phyloP scores from a whole-genome alignment of 2,888 invertebrate genomes.

The Agrochola lota region DNA sequence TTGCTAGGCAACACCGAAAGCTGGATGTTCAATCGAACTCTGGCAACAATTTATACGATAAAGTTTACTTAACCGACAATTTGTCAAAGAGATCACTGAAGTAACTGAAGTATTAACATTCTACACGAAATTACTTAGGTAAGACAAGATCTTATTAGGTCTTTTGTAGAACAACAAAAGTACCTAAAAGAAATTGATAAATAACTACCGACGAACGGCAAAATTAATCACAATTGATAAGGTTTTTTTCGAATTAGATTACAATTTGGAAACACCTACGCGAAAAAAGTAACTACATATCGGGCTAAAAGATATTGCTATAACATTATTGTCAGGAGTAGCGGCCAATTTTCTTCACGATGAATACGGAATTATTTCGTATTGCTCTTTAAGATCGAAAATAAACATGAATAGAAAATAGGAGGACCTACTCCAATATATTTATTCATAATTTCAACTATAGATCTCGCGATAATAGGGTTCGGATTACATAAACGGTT shows the following conservation, averaged over 20 bases:
- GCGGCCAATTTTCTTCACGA: constrained; percentile 1
- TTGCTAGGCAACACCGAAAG: constrained; percentile 70
- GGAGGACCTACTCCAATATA: constrained; percentile 2
- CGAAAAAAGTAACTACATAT: constrained; percentile 7
- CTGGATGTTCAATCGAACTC: constrained; percentile 28
- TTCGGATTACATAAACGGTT: constrained; percentile 43
- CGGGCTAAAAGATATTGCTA: constrained; percentile 44
- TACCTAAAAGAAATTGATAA: neutral
- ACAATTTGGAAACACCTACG: constrained; percentile 46
- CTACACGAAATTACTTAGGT: neutral
- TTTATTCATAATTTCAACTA: constrained; percentile 33
- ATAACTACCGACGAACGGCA: neutral
- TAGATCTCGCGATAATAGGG: constrained; percentile 15
- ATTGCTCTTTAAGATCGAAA: constrained; percentile 5
- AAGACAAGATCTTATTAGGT: neutral
- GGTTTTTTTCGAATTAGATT: neutral
- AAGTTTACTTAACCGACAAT: neutral
- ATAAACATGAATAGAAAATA: constrained; percentile 15
- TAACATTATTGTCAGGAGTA: constrained; percentile 45
- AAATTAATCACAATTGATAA: neutral
- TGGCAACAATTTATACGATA: constrained; percentile 28
- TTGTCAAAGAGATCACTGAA: constrained; percentile 4
- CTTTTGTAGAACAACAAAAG: neutral
- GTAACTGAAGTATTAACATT: neutral
- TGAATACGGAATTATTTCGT: constrained; percentile 12